Conservation (phyloP, 2,797 vertebrate genomes). For the Anguilla megastoma region DNA sequence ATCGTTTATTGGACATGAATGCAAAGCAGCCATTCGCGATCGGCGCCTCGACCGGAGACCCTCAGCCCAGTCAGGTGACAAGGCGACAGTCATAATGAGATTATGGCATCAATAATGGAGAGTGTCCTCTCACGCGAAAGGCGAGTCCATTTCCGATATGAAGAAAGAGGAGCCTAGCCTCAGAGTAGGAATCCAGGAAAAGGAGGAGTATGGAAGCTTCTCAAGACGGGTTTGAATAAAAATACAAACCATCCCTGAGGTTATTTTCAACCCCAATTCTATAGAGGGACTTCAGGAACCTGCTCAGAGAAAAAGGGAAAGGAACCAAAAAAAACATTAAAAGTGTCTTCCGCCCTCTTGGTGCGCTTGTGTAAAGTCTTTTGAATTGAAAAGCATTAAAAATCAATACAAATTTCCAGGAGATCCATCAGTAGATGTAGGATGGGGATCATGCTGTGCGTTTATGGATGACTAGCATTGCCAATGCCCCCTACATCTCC, state of each 20-base stretch:
- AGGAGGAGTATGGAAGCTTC: background rate
- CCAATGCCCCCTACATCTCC: background rate
- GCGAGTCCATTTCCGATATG: background rate
- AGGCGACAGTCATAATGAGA: background rate
- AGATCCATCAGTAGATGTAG: background rate
- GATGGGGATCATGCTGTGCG: background rate
- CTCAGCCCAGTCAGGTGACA: background rate
- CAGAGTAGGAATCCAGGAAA: background rate
- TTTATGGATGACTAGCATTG: background rate
- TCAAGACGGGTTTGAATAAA: background rate
- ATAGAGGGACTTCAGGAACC: background rate
- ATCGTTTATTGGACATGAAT: conserved; percentile 6
- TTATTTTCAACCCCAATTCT: background rate
- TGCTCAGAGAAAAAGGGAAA: background rate
- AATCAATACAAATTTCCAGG: conserved; percentile 2
- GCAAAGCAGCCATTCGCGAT: conserved; percentile 2
- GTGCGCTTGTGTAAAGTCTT: background rate
- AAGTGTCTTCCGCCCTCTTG: background rate
- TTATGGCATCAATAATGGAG: background rate
- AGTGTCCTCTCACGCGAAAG: background rate
- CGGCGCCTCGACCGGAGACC: background rate
- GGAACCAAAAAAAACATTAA: background rate
- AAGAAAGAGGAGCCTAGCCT: background rate
- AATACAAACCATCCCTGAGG: background rate
- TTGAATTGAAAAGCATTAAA: background rate